A percentile compares a stretch with the other conserved stretches of the same genome.
phyloP scores from a whole-genome alignment of 2,113 vertebrate species.

The Engraulis encrasicolus region DNA sequence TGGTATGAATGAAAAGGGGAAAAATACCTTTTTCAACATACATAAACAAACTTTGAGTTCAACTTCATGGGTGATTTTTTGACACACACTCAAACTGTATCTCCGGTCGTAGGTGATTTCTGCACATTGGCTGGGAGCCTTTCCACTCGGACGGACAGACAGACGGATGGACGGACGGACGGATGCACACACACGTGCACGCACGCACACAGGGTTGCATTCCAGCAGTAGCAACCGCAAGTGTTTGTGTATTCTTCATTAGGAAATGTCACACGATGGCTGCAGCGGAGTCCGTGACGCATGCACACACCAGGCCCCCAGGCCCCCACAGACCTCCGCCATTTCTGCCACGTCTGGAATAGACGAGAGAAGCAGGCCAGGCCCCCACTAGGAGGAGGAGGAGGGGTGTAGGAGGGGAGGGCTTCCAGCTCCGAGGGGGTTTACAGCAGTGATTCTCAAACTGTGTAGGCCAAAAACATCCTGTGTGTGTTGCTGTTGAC shows the following conservation, averaged over 20 bases:
- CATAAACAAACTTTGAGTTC: too few relatives aligned
- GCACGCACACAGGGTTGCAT: background rate
- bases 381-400: background rate
- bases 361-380: too few relatives aligned
- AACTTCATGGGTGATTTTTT: too few relatives aligned
- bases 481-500: too few relatives aligned
- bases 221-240: background rate
- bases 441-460: too few relatives aligned
- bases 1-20: too few relatives aligned
- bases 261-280: background rate
- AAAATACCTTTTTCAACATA: too few relatives aligned
- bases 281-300: background rate
- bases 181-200: too few relatives aligned
- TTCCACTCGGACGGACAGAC: too few relatives aligned
- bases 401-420: background rate
- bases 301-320: slow-evolving; percentile 10
- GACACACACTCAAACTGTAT: too few relatives aligned
- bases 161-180: background rate
- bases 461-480: too few relatives aligned
- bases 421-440: background rate
- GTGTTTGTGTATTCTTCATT: background rate
- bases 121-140: background rate
- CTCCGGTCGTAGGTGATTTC: background rate
- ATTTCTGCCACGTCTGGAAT: slow-evolving; percentile 43
- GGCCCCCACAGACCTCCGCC: slow-evolving; percentile 38